A percentile compares a stretch with the other conserved stretches of the same genome.
These are phyloP conservation scores for Hemicentrotus pulcherrimus DNA, from an alignment of 35 echinoderm and acorn worm genomes.

Conservation along the genomic window DNA sequence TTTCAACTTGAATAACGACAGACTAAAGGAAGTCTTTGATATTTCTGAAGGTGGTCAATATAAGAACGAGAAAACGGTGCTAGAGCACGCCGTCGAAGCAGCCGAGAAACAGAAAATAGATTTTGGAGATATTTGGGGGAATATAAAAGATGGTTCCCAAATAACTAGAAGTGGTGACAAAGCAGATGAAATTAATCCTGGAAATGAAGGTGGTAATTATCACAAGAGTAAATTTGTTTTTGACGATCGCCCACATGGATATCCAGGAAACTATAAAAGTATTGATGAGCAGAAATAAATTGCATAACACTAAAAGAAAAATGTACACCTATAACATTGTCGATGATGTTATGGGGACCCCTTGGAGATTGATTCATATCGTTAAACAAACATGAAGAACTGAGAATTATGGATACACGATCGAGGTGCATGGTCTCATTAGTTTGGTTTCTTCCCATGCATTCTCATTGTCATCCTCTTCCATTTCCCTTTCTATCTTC, in stretches of 20 bases:
- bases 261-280: neutral
- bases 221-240: neutral
- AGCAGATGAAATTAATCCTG: neutral
- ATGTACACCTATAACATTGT: neutral
- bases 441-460: too few relatives aligned
- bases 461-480: too few relatives aligned
- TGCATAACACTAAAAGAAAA: neutral
- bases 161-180: neutral
- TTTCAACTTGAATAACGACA: neutral
- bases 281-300: neutral
- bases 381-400: too few relatives aligned
- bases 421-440: too few relatives aligned
- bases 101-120: neutral
- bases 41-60: neutral
- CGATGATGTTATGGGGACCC: too few relatives aligned
- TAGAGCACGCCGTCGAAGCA: neutral
- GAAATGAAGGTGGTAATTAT: neutral
- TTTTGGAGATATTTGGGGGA: neutral
- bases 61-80: neutral
- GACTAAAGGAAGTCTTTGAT: neutral
- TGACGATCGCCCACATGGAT: neutral
- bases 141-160: neutral
- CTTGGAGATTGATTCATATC: too few relatives aligned
- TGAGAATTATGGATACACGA: too few relatives aligned
- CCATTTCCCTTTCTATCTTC: too few relatives aligned